phyloP scores from a whole-genome alignment of 2,113 vertebrate genomes.

The Aptenodytes forsteri region DNA sequence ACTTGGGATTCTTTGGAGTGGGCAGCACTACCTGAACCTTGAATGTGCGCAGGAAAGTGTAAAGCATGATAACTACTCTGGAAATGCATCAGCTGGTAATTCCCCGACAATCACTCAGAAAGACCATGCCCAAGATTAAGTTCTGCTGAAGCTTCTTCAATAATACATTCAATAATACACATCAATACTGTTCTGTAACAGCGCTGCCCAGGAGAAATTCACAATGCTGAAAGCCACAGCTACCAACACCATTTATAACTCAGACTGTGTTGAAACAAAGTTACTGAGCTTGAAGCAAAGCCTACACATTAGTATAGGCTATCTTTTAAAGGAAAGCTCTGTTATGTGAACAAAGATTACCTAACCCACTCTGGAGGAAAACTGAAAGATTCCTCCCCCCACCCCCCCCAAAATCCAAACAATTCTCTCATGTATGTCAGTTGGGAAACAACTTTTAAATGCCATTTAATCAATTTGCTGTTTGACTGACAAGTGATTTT shows the following conservation, averaged over 20 bases:
- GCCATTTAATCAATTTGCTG: background rate
- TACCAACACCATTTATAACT: background rate
- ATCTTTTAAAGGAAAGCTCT: background rate
- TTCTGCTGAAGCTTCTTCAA: background rate
- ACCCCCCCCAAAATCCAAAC: background rate
- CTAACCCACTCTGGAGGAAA: background rate
- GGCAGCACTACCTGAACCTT: background rate
- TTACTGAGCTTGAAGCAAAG: background rate
- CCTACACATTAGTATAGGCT: background rate
- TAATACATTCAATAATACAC: background rate
- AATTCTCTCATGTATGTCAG: background rate
- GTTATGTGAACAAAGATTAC: background rate
- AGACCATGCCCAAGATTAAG: background rate
- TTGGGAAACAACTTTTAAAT: background rate
- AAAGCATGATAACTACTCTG: background rate
- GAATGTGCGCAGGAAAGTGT: background rate
- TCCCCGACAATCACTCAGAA: background rate
- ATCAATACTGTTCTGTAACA: background rate
- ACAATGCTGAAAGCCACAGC: background rate
- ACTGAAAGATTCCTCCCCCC: background rate
- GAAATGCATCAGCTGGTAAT: background rate
- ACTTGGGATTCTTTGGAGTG: background rate
- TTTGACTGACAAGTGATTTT: background rate
- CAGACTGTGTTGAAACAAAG: background rate
- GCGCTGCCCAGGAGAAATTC: background rate